These are phyloP conservation scores for Arnoldichthys spilopterus DNA, from an alignment of 2,797 vertebrate species.

Conservation along the genomic window DNA sequence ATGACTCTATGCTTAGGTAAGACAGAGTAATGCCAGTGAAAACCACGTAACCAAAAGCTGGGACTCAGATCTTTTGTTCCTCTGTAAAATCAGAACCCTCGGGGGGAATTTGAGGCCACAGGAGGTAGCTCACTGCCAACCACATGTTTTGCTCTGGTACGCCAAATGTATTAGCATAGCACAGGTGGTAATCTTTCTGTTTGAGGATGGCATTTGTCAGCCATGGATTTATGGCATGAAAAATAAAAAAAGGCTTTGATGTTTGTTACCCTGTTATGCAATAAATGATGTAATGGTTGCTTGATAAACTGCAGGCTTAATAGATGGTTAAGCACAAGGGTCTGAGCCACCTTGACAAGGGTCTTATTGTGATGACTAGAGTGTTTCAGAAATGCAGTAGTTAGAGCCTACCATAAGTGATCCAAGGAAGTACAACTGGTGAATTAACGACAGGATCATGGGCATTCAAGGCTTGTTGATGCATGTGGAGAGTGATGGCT, in stretches of 20 bases:
- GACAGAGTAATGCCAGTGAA: slow-evolving; percentile 17
- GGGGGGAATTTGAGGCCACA: slow-evolving; percentile 28
- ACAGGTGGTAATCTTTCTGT: slow-evolving; percentile 23
- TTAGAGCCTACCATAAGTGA: too few species aligned
- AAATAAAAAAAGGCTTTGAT: neutral
- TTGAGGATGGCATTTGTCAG: neutral
- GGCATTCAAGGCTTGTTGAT: too few species aligned
- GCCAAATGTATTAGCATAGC: neutral
- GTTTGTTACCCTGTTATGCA: neutral
- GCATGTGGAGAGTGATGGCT: too few species aligned
- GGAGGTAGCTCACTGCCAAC: slow-evolving; percentile 34
- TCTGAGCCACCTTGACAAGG: too few species aligned
- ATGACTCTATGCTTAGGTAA: slow-evolving; percentile 17
- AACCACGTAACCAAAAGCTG: slow-evolving; percentile 33
- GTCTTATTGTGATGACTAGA: too few species aligned
- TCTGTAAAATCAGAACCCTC: slow-evolving; percentile 19
- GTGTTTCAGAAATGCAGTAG: too few species aligned
- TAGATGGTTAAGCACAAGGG: neutral
- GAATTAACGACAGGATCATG: too few species aligned
- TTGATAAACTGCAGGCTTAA: neutral
- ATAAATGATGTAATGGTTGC: slow-evolving; percentile 4
- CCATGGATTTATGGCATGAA: neutral
- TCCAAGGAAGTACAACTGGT: too few species aligned
- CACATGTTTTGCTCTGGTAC: slow-evolving; percentile 29
- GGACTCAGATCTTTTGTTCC: slow-evolving; percentile 35